Evolutionary conservation across 2,797 vertebrate genomes (phyloP), one percentile per base, ranked within the genome.

Genomic region (Syngnathus rostellatus): DNA sequence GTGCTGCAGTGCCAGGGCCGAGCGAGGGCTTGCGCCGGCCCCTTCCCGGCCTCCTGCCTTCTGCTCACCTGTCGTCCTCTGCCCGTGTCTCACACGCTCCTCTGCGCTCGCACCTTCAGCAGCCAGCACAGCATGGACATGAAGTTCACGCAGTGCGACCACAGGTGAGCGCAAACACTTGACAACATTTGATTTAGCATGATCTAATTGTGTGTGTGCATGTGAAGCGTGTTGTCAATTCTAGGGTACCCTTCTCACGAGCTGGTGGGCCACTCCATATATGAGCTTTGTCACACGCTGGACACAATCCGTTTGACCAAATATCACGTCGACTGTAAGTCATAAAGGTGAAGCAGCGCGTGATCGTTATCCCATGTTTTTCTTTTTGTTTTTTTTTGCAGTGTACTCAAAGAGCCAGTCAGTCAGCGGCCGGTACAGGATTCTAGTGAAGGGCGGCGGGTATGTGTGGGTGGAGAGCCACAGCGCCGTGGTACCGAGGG

Each of bases 71-170:
- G 96, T 92, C 71, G 94, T 92, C 81, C 96, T 89, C 85, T 97
- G 92, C 85, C 96, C 85, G 50, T 96, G 90, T 72, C 96, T 90
- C 89, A 98, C 95, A 74, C 93, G 90, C 94, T 94, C 57, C 85
- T 96, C 91, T 94, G 94, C 88, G 92, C 93, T 72, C 94, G 98
- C 90, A 98, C 95, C 39, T 99, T 98, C 84, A 94, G 95, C 76
- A 98, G 96, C 87, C 94, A 95, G 85, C 96, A 99, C 91, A 94
- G 94, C 85, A 92, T 99, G 77, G 95, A 99, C 86, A 98, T 99
- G 97, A 95, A 91, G 79, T 98, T 97, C 89, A 97, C 94, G 2
- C 93, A 95, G 51, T 98, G 96, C 71, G 95, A 99, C 87, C 94
- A 93, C 87, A 95, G 95, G 96, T 97, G 86, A 89, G 9, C 6